These are phyloP conservation scores for Euplexia lucipara DNA, from an alignment of 2,888 invertebrate genomes.

Conservation along the genomic window DNA sequence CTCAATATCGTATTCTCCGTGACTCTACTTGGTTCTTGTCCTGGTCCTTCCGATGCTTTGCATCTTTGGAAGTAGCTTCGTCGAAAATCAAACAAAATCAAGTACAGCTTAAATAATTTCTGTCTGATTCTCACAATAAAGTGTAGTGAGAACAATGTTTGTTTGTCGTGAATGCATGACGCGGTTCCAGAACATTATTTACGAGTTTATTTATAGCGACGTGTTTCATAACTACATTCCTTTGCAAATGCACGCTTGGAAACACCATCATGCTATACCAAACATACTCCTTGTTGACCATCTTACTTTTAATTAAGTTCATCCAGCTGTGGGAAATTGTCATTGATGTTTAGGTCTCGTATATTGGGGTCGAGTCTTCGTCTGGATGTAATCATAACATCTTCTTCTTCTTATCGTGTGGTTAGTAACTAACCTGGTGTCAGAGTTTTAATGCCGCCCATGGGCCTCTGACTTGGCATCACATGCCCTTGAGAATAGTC, in stretches of 20 bases:
- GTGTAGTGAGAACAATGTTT: constrained; percentile 8
- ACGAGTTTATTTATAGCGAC: constrained; percentile 55
- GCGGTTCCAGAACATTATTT: constrained; percentile 57
- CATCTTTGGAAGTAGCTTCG: neutral
- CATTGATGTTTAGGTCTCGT: neutral
- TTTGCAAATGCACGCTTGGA: constrained; percentile 28
- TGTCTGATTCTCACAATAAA: neutral
- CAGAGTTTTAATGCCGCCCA: too few species aligned
- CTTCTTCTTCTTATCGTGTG: too few species aligned
- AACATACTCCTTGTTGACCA: constrained; percentile 12
- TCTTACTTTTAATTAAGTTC: neutral
- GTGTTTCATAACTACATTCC: constrained; percentile 45
- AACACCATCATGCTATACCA: constrained; percentile 24
- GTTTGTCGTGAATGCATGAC: constrained; percentile 49
- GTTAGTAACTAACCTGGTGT: too few species aligned
- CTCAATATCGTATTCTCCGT: too few species aligned
- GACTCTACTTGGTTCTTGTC: neutral
- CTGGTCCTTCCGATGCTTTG: neutral
- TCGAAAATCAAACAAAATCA: neutral
- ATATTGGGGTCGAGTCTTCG: neutral
- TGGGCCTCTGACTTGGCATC: too few species aligned
- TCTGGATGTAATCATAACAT: constrained; percentile 15
- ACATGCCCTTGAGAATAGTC: too few species aligned
- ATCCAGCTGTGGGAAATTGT: neutral
- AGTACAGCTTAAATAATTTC: neutral